A percentile compares a stretch with the other conserved stretches of the same genome.
These are phyloP conservation scores for Romanomermis culicivorax DNA, from an alignment of 2,888 invertebrate species.

Conservation along the genomic window DNA sequence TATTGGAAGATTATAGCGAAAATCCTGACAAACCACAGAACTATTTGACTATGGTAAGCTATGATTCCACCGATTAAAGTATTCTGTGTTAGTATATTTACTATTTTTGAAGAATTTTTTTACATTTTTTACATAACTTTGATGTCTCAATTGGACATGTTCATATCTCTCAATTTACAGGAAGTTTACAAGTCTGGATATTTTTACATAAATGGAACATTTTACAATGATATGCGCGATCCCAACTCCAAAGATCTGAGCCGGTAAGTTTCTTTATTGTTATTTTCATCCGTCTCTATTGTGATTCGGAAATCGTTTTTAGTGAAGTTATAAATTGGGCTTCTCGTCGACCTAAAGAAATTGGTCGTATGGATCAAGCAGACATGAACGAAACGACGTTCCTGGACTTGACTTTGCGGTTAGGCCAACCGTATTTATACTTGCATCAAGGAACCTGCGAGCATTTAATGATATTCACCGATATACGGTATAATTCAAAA, in stretches of 20 bases:
- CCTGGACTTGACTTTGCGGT: slow-evolving; percentile 35
- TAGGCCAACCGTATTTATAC: slow-evolving; percentile 57
- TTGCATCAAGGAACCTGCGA: slow-evolving; percentile 78
- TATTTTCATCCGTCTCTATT: slow-evolving; percentile 2
- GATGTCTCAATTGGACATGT: no score
- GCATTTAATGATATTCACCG: slow-evolving; percentile 59
- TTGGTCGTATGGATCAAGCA: slow-evolving; percentile 36
- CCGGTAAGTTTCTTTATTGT: slow-evolving; percentile 21
- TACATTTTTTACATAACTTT: no score
- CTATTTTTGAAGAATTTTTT: no score
- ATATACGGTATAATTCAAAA: slow-evolving; percentile 40
- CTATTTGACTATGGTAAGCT: slow-evolving; percentile 23
- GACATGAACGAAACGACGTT: slow-evolving; percentile 40
- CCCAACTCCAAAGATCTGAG: slow-evolving; percentile 44
- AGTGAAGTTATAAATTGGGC: slow-evolving; percentile 43
- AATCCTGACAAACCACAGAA: slow-evolving; percentile 23
- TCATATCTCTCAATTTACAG: slow-evolving; percentile 30
- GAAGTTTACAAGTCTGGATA: slow-evolving; percentile 47
- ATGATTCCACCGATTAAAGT: not conserved
- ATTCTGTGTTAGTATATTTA: no score
- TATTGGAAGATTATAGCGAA: slow-evolving; percentile 32
- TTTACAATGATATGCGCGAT: slow-evolving; percentile 51
- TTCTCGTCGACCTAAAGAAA: slow-evolving; percentile 24
- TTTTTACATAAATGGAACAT: slow-evolving; percentile 53
- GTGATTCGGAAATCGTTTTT: no score